Evolutionary conservation across 2,113 vertebrate species (phyloP).

Genomic region (Syngnathoides biaculeatus): DNA sequence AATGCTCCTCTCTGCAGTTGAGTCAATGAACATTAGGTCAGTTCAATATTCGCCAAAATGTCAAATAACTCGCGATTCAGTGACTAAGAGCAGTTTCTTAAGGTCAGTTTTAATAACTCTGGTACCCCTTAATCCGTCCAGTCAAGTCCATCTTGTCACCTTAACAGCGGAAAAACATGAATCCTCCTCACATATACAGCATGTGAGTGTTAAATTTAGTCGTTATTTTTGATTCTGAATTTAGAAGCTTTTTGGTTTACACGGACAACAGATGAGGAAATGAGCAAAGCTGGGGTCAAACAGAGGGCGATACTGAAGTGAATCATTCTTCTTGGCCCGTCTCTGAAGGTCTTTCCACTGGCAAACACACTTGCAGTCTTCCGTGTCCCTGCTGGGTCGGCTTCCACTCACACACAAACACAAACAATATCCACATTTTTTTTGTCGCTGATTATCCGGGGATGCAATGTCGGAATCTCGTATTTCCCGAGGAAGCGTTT

Average conservation of each 20-base stretch:
- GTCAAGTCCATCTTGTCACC: neutral
- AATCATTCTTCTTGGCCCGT: constrained; percentile 55
- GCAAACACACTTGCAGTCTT: constrained; percentile 9
- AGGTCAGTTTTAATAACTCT: neutral
- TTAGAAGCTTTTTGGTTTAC: constrained; percentile 39
- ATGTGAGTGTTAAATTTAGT: constrained; percentile 9
- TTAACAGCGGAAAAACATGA: constrained; percentile 26
- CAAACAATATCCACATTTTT: neutral
- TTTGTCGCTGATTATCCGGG: neutral
- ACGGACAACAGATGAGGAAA: constrained; percentile 26
- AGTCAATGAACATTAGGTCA: no score
- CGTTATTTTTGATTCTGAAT: constrained; percentile 14
- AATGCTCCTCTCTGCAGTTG: no score
- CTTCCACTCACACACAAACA: constrained; percentile 1
- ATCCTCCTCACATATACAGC: constrained; percentile 14
- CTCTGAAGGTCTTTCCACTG: constrained; percentile 45
- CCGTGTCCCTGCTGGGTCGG: constrained; percentile 2
- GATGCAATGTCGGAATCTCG: constrained; percentile 15
- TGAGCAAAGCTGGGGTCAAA: constrained; percentile 22
- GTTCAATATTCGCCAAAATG: no score
- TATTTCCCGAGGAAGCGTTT: constrained; percentile 40
- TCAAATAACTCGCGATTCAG: no score
- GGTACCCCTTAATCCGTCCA: no score
- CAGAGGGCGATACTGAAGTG: constrained; percentile 42
- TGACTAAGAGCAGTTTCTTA: no score